These are phyloP conservation scores for Sorex araneus DNA, from an alignment of 2,113 vertebrate genomes.

Conservation along the genomic window DNA sequence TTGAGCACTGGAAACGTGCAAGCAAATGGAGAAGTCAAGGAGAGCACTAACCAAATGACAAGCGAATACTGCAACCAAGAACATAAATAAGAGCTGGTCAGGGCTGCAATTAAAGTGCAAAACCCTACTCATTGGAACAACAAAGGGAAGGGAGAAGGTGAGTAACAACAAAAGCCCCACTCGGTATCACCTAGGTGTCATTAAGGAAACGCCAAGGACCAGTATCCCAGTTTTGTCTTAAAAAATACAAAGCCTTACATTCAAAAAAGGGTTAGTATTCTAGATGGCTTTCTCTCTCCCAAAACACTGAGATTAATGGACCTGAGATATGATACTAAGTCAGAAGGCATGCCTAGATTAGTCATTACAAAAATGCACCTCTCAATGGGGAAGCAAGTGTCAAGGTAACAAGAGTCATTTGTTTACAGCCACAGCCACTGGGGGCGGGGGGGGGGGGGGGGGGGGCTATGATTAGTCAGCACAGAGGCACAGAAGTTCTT, in stretches of 20 bases:
- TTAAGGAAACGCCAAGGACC: too few species aligned
- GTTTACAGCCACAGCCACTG: not conserved
- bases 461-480: not conserved
- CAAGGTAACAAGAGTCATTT: conserved; percentile 22
- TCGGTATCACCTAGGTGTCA: too few species aligned
- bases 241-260: conserved; percentile 37
- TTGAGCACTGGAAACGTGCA: too few species aligned
- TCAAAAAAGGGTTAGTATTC: not conserved
- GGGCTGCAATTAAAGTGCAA: too few species aligned
- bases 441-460: too few species aligned
- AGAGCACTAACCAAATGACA: too few species aligned
- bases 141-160: too few species aligned
- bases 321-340: conserved; percentile 22
- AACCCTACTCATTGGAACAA: too few species aligned
- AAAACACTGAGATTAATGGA: conserved; percentile 32
- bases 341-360: conserved; percentile 22
- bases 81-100: too few species aligned
- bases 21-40: too few species aligned
- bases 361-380: conserved; percentile 34
- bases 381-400: not conserved
- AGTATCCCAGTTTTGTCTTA: not conserved
- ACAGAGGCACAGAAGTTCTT: conserved; percentile 48
- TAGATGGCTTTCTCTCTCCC: conserved; percentile 19
- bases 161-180: too few species aligned
- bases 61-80: too few species aligned